phyloP scores from a whole-genome alignment of 2,113 vertebrate genomes.

The Glaucidium brasilianum region DNA sequence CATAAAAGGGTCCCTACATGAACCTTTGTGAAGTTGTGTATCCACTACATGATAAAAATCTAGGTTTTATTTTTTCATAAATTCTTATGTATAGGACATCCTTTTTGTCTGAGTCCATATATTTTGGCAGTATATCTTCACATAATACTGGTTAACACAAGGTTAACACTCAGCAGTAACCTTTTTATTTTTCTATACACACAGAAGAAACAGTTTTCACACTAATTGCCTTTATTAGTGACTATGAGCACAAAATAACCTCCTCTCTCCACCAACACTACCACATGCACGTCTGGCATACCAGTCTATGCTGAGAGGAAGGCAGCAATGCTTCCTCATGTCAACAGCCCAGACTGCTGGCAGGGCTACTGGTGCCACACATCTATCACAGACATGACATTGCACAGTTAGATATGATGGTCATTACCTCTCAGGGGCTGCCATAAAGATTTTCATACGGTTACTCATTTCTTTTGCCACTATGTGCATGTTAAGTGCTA shows the following conservation, averaged over 20 bases:
- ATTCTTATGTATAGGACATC: neutral
- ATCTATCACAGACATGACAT: neutral
- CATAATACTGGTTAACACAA: neutral
- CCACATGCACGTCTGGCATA: neutral
- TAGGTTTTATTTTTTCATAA: neutral
- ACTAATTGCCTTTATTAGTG: neutral
- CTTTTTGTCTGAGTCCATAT: neutral
- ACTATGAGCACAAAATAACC: neutral
- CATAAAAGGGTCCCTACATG: neutral
- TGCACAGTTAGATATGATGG: neutral
- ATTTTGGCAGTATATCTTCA: neutral
- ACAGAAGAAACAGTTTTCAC: neutral
- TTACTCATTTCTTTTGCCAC: neutral
- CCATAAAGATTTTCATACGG: neutral
- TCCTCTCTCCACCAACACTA: neutral
- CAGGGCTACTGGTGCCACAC: neutral
- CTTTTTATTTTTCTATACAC: neutral
- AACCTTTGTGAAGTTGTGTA: neutral
- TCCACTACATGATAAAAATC: neutral
- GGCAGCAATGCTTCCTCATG: neutral
- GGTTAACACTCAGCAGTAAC: neutral
- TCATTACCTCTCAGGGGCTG: neutral
- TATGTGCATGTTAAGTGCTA: neutral
- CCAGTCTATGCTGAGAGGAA: neutral
- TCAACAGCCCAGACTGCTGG: neutral